Percentiles rank a stretch among this genome's conserved stretches.
Conservation (phyloP, 2,797 vertebrate species). For the Geotrypetes seraphini region DNA sequence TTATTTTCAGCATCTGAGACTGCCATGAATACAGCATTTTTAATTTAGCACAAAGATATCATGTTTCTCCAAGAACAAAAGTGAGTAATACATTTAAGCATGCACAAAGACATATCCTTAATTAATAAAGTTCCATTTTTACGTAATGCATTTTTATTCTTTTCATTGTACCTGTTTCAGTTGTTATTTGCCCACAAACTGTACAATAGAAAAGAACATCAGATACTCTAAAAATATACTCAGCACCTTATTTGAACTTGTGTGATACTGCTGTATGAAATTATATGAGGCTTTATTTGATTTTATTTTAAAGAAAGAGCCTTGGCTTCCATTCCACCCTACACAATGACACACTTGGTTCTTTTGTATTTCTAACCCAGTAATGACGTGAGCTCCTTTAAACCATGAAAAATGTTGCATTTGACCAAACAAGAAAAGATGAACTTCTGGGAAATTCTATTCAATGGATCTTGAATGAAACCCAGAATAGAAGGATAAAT, state of each 20-base stretch:
- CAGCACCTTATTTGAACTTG: conserved; percentile 15
- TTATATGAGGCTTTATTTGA: conserved; percentile 28
- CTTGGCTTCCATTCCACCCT: conserved; percentile 38
- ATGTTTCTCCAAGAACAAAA: conserved; percentile 11
- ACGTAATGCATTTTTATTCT: conserved; percentile 22
- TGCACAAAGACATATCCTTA: conserved; percentile 11
- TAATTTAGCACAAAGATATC: neutral
- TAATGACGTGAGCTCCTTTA: conserved; percentile 43
- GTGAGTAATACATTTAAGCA: conserved; percentile 5
- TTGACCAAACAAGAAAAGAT: conserved; percentile 48
- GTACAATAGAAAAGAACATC: conserved; percentile 14
- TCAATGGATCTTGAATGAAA: conserved; percentile 38
- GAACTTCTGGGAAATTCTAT: conserved; percentile 51
- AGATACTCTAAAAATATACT: conserved; percentile 31
- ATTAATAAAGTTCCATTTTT: conserved; percentile 13
- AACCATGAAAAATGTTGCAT: conserved; percentile 46
- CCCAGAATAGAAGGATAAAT: conserved; percentile 30
- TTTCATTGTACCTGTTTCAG: conserved; percentile 31
- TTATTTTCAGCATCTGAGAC: neutral
- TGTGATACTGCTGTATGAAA: conserved; percentile 20
- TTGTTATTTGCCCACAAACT: conserved; percentile 17
- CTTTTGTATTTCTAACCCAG: conserved; percentile 44
- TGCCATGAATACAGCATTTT: too few relatives aligned
- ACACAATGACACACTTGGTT: conserved; percentile 46
- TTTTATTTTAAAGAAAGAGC: conserved; percentile 29